phyloP scores from a whole-genome alignment of 1,140 invertebrate genomes.

The Oedothorax gibbosus region DNA sequence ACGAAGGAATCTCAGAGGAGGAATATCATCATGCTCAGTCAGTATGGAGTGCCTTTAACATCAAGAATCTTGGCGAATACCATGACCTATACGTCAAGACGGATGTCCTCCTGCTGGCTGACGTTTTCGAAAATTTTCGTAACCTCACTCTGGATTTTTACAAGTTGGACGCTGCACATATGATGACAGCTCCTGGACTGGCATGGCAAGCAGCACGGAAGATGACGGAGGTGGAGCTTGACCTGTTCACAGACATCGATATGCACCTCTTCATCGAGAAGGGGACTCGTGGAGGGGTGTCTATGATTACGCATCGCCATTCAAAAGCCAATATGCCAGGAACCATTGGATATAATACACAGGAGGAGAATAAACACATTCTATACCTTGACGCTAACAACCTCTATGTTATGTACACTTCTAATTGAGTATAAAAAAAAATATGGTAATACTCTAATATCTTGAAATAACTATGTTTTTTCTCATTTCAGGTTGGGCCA shows the following conservation, averaged over 20 bases:
- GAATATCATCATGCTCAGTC: not conserved
- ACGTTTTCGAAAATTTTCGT: slow-evolving; percentile 20
- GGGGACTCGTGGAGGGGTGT: no score
- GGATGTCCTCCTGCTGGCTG: not conserved
- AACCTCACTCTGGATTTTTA: not conserved
- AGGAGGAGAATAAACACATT: no score
- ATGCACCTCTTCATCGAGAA: slow-evolving; percentile 19
- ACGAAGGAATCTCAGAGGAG: not conserved
- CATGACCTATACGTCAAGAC: not conserved
- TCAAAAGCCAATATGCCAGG: no score
- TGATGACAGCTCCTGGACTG: not conserved
- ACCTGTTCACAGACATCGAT: slow-evolving; percentile 12
- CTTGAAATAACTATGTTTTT: no score
- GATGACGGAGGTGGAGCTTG: not conserved
- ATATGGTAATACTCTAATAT: no score
- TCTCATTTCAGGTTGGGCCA: no score
- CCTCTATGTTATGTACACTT: no score
- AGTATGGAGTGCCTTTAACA: slow-evolving; percentile 7
- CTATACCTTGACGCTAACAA: no score
- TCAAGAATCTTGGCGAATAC: slow-evolving; percentile 14
- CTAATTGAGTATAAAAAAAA: no score
- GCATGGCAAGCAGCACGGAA: slow-evolving; percentile 19
- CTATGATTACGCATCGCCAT: no score
- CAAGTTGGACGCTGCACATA: slow-evolving; percentile 2
- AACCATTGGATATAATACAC: no score